Evolutionary conservation across 2,888 invertebrate species (phyloP).

Genomic region (Dione vanillae): DNA sequence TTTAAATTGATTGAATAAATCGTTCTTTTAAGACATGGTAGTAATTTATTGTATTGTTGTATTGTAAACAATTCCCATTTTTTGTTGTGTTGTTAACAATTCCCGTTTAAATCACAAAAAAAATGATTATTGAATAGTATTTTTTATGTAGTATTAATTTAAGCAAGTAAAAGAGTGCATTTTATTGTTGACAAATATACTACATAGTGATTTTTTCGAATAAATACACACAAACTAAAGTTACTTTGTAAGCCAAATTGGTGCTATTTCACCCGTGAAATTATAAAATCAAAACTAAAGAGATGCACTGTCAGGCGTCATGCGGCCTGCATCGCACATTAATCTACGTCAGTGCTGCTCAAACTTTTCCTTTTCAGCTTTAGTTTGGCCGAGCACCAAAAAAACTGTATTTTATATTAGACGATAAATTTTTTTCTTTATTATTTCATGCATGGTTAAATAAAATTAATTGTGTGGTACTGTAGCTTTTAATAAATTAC

Average conservation of each 20-base stretch:
- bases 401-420: constrained; percentile 5
- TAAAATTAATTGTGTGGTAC: too few relatives aligned
- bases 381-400: constrained; percentile 1
- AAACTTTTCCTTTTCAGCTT: constrained; percentile 13
- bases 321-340: constrained; percentile 41
- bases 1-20: too few relatives aligned
- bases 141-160: too few relatives aligned
- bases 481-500: too few relatives aligned
- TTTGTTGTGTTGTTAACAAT: too few relatives aligned
- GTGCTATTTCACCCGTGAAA: constrained; percentile 49
- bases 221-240: constrained; percentile 50
- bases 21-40: too few relatives aligned
- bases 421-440: not conserved
- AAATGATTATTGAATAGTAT: too few relatives aligned
- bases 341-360: constrained; percentile 42
- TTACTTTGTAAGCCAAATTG: constrained; percentile 54
- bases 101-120: too few relatives aligned
- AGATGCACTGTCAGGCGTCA: constrained; percentile 55
- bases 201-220: not conserved
- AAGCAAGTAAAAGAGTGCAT: too few relatives aligned
- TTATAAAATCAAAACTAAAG: constrained; percentile 52
- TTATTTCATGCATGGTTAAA: not conserved
- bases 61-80: too few relatives aligned
- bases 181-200: too few relatives aligned
- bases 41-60: too few relatives aligned